These are phyloP conservation scores for Mycalesis mineus DNA, from an alignment of 2,888 invertebrate species.

Conservation along the genomic window DNA sequence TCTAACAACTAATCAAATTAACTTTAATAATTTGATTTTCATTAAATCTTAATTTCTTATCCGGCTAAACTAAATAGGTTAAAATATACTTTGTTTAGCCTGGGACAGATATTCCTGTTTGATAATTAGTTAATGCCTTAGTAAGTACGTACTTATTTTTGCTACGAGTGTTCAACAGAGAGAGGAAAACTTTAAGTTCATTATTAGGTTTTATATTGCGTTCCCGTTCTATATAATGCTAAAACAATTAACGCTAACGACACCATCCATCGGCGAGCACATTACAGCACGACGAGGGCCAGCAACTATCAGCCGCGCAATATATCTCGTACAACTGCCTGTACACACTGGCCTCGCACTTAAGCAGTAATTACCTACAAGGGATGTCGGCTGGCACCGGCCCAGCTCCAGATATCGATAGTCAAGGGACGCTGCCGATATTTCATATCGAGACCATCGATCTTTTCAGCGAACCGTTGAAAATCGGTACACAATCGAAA, in stretches of 20 bases:
- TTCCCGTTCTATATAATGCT: not conserved
- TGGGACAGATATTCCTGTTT: no score
- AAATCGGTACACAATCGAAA: conserved; percentile 32
- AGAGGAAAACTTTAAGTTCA: no score
- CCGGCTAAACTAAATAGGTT: no score
- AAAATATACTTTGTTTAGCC: no score
- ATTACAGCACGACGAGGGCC: conserved; percentile 23
- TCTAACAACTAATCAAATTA: no score
- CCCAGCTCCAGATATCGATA: conserved; percentile 31
- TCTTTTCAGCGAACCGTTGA: conserved; percentile 32
- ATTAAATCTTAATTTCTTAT: no score
- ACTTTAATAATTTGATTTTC: no score
- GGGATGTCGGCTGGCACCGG: conserved; percentile 31
- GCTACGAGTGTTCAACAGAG: no score
- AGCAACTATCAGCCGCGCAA: conserved; percentile 30
- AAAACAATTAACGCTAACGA: conserved; percentile 1
- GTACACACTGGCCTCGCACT: conserved; percentile 26
- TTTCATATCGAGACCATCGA: conserved; percentile 34
- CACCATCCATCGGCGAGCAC: conserved; percentile 27
- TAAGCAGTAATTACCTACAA: conserved; percentile 31
- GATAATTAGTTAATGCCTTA: no score
- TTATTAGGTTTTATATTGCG: no score
- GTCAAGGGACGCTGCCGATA: conserved; percentile 29
- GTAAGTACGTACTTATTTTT: no score
- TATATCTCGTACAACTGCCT: conserved; percentile 30